Base-by-base conservation (phyloP, 1,140 invertebrate genomes). In the Chironomus tepperi region DNA sequence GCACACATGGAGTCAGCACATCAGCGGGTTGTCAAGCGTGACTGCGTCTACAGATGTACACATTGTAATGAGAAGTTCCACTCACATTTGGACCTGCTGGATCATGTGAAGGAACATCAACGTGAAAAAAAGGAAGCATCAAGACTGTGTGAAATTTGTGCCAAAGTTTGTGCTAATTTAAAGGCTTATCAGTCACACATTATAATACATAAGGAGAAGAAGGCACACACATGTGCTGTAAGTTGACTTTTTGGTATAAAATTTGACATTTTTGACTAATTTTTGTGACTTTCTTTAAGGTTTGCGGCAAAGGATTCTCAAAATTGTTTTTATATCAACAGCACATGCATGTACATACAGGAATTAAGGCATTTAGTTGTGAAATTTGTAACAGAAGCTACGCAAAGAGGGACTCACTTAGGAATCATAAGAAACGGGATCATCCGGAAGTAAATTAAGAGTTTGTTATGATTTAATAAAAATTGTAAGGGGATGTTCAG, bases 151-250 rank as follows among this genome's bases (percentile, higher is more conserved):
- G 65, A 70, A 70, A 70, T 70, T 19, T 70, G 65, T 70, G 65
- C 65, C 1, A 18, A 21, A 18, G 16, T 19, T 19, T 70, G 65
- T 70, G 65, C 65, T 19, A 70, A 70, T 70, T 21, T 70, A 7
- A 70, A 70, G 19, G 65, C 65, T 19, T 70, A 70, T 70, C 65
- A 70, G 18, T 70, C 65, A 70, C 65, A 70, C 12, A 70, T 70
- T 18, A 9, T 21, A 1, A 70, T 18, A 21, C 65, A 70, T 21
- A 70, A 70, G 5, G 65, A 70, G 6, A 19, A 21, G 7, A 70
- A 70, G 9, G 65, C 65, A 9, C 65, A 70, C 6, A 19, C 16
- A 21, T 18, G 65, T 19, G 7, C 18, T 70, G 65, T 18, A 70
- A 70, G 19, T 70, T 19, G 19, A 15, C 3, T 16, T 2, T 7